phyloP scores from a whole-genome alignment of 2,888 invertebrate species.

The Tanaodytes sp. region DNA sequence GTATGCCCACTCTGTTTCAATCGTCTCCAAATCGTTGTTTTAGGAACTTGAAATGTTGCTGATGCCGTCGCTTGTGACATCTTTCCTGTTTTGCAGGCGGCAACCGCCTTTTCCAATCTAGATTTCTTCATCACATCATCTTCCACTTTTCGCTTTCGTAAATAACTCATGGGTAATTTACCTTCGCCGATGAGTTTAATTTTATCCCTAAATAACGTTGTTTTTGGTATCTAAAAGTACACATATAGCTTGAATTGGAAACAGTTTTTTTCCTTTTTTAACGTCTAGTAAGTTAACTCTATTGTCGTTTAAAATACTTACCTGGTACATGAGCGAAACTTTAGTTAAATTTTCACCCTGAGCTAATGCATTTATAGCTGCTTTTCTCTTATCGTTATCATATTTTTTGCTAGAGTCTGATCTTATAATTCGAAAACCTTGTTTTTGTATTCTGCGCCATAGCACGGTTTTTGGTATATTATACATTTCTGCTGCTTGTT shows the following conservation, averaged over 20 bases:
- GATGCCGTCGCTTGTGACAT: slow-evolving; percentile 73
- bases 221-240: slow-evolving; percentile 69
- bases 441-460: slow-evolving; percentile 73
- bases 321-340: slow-evolving; percentile 71
- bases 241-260: too few species aligned
- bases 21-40: slow-evolving; percentile 73
- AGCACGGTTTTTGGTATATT: slow-evolving; percentile 73
- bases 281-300: too few species aligned
- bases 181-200: slow-evolving; percentile 70
- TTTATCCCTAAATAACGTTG: slow-evolving; percentile 72
- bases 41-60: slow-evolving; percentile 70
- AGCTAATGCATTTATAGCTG: slow-evolving; percentile 71
- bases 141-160: slow-evolving; percentile 68
- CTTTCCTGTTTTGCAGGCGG: slow-evolving; percentile 71
- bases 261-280: too few species aligned
- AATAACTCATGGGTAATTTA: slow-evolving; percentile 68
- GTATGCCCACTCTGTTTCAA: slow-evolving; percentile 68
- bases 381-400: slow-evolving; percentile 68
- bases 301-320: too few species aligned
- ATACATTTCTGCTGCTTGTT: slow-evolving; percentile 71
- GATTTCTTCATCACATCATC: slow-evolving; percentile 66
- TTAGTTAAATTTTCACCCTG: slow-evolving; percentile 72
- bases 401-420: slow-evolving; percentile 66
- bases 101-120: slow-evolving; percentile 71
- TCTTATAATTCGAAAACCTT: slow-evolving; percentile 65